Evolutionary conservation across 2,797 vertebrate genomes (phyloP).

Genomic region (Falco novaeseelandiae): DNA sequence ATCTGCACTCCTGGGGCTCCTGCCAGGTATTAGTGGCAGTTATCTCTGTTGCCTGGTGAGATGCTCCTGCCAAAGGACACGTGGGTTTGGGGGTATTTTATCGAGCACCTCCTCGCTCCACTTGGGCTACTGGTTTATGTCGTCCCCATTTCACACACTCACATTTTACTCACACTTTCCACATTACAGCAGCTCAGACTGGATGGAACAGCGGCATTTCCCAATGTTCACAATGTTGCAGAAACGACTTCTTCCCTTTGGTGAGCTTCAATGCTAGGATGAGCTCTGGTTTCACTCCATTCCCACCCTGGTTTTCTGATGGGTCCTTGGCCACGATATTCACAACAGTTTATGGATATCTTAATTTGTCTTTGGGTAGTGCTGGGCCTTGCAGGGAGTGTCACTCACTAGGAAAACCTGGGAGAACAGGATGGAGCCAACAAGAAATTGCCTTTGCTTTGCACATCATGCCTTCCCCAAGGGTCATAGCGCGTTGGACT

Average conservation of each 20-base stretch:
- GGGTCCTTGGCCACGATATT: background rate
- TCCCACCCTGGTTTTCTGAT: background rate
- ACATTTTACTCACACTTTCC: background rate
- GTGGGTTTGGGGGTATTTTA: background rate
- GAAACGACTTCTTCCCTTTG: background rate
- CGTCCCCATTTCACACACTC: background rate
- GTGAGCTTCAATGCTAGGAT: background rate
- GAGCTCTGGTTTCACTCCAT: background rate
- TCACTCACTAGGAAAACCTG: background rate
- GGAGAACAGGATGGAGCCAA: background rate
- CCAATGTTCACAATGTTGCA: background rate
- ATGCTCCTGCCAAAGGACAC: background rate
- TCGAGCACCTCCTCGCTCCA: background rate
- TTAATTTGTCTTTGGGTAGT: background rate
- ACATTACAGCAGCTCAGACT: background rate
- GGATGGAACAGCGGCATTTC: background rate
- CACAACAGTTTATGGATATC: background rate
- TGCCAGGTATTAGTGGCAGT: rapidly evolving
- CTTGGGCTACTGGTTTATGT: background rate
- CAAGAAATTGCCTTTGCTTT: background rate
- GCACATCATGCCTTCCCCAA: background rate
- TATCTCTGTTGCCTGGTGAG: background rate
- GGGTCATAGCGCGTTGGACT: too few relatives aligned
- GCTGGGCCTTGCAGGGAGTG: background rate
- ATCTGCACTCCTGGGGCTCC: background rate